Base-by-base conservation (phyloP, 1,140 invertebrate species). In the Drosophila trapezifrons region DNA sequence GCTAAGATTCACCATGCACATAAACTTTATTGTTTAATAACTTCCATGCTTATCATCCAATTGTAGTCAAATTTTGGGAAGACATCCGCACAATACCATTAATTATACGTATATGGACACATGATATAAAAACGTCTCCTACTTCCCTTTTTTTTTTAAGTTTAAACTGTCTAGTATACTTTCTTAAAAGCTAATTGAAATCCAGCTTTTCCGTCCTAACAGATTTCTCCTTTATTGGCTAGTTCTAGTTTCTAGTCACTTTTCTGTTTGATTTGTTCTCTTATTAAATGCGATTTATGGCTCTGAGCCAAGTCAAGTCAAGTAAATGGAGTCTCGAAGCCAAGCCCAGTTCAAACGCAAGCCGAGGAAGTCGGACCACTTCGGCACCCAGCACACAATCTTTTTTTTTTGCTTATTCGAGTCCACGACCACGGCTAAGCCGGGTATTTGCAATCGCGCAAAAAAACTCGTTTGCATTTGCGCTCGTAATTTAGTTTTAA, bases 401-500 rank as follows among this genome's bases (percentile, higher is more conserved):
- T 60, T 49, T 57, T 15, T 59, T 52, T 42, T 64, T 56, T 40
- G 35, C 35, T 38, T 15, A 8, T 17, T 35, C 13, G 18, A 67
- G 51, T 25, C 60, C 32, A 67, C 51, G 18, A 54, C 18, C 32
- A 37, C 51, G 32, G 51, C 18, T 17, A 37, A 32, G 7, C 9
- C 51, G 51, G 18, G 20, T 54, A 57, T 76, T 64, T 78, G 78
- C 78, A 73, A 78, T 69, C 43, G 56, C 17, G 22, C 29, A 75
- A 66, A 78, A 64, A 74, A 83, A 83, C 80, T 85, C 76, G 80
- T 83, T 83, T 83, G 80, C 80, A 84, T 83, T 84, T 80, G 76
- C 65, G 76, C 58, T 76, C 71, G 80, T 83, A 80, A 84, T 83
- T 83, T 83, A 84, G 70, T 84, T 83, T 76, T 83, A 83, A 84